Evolutionary conservation across 2,113 vertebrate genomes (phyloP).

Genomic region (Channa maculata): DNA sequence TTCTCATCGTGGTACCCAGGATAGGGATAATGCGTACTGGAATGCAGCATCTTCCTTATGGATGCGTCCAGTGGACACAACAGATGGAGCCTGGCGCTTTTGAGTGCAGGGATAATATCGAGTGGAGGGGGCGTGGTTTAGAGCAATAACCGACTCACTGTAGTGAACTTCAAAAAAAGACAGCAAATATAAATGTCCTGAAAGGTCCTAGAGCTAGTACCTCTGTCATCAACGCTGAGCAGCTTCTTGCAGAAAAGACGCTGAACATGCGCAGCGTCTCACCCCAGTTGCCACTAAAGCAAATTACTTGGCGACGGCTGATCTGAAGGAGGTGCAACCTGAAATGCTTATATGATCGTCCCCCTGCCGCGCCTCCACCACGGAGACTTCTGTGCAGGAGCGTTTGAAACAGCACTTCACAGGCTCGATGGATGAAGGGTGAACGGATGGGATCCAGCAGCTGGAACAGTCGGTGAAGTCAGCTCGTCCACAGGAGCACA

Average conservation of each 20-base stretch:
- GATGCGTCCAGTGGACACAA: slow-evolving; percentile 24
- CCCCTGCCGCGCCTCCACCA: slow-evolving; percentile 21
- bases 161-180: slow-evolving; percentile 52
- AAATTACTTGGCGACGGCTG: slow-evolving; percentile 28
- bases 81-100: slow-evolving; percentile 39
- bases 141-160: slow-evolving; percentile 61
- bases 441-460: slow-evolving; percentile 6
- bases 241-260: background rate
- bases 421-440: background rate
- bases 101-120: slow-evolving; percentile 77
- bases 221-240: background rate
- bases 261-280: slow-evolving; percentile 30
- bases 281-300: slow-evolving; percentile 25
- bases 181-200: slow-evolving; percentile 14
- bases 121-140: slow-evolving; percentile 78
- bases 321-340: slow-evolving; percentile 57
- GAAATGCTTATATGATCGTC: slow-evolving; percentile 34
- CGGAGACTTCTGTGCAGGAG: slow-evolving; percentile 14
- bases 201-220: background rate
- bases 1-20: slow-evolving; percentile 30
- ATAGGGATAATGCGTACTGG: slow-evolving; percentile 49
- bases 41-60: slow-evolving; percentile 58
- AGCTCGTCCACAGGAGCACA: slow-evolving; percentile 12
- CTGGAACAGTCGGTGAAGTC: slow-evolving; percentile 6
- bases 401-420: background rate